These are phyloP conservation scores for Epirrhoe alternata DNA, from an alignment of 2,888 invertebrate species.

Conservation along the genomic window DNA sequence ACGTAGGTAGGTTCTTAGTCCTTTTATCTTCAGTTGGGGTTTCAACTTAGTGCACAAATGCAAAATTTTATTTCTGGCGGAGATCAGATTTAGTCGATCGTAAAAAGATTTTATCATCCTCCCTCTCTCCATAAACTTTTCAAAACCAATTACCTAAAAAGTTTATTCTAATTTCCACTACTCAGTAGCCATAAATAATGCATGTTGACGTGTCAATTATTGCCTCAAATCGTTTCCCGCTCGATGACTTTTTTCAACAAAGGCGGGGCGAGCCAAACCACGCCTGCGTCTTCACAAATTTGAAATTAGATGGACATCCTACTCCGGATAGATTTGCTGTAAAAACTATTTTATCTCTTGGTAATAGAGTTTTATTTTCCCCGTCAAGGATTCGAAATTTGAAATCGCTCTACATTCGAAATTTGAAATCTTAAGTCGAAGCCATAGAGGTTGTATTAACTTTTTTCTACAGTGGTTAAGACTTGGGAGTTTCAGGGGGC, in stretches of 20 bases:
- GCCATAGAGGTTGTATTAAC: slow-evolving; percentile 53
- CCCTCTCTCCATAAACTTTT: slow-evolving; percentile 71
- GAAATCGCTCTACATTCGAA: slow-evolving; percentile 25
- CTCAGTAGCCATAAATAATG: slow-evolving; percentile 76
- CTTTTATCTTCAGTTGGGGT: too few species aligned
- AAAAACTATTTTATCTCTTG: slow-evolving; percentile 45
- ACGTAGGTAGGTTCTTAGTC: too few species aligned
- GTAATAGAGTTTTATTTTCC: slow-evolving; percentile 52
- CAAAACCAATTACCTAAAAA: slow-evolving; percentile 77
- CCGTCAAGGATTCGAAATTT: neutral
- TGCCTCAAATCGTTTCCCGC: slow-evolving; percentile 71
- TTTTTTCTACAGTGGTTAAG: slow-evolving; percentile 30
- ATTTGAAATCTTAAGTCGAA: slow-evolving; percentile 48
- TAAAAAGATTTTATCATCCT: slow-evolving; percentile 64
- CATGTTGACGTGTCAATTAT: slow-evolving; percentile 81
- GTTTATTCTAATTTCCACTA: slow-evolving; percentile 76
- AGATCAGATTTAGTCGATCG: slow-evolving; percentile 47
- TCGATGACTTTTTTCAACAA: slow-evolving; percentile 56
- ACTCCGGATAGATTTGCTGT: slow-evolving; percentile 27
- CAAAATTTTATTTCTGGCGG: slow-evolving; percentile 1
- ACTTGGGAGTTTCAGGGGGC: slow-evolving; percentile 59
- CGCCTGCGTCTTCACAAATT: slow-evolving; percentile 65
- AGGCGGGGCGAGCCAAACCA: slow-evolving; percentile 64
- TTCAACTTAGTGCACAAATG: neutral
- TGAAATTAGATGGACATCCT: slow-evolving; percentile 64